Evolutionary conservation across 2,888 invertebrate genomes (phyloP).

Genomic region (Rapana venosa): DNA sequence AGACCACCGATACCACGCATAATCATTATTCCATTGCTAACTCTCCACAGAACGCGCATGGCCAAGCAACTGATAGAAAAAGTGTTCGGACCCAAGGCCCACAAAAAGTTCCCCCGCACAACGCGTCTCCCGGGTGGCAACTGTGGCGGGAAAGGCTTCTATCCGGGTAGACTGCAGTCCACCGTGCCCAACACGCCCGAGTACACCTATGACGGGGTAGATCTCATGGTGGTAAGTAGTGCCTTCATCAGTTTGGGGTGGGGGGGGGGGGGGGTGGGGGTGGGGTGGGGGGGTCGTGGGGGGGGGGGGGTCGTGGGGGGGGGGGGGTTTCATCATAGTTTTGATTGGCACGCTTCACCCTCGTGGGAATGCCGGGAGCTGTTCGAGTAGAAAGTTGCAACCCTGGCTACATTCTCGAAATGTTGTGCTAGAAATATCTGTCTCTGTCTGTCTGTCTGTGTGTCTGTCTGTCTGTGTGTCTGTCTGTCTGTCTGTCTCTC

Average conservation of each 20-base stretch:
- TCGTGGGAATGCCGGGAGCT: too few species aligned
- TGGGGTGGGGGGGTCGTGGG: too few species aligned
- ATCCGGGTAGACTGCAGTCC: conserved; percentile 52
- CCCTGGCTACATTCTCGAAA: too few species aligned
- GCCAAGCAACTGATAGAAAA: conserved; percentile 57
- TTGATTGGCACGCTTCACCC: background rate
- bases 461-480: background rate
- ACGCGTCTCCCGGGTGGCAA: conserved; percentile 50
- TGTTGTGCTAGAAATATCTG: background rate
- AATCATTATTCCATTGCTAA: too few species aligned
- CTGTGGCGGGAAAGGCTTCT: conserved; percentile 58
- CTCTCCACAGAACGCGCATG: conserved; percentile 24
- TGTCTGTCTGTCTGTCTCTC: background rate
- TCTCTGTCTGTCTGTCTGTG: background rate
- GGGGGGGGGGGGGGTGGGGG: too few species aligned
- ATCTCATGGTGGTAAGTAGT: conserved; percentile 48
- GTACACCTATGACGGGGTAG: conserved; percentile 57
- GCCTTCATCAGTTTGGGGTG: background rate
- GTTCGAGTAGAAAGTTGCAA: too few species aligned
- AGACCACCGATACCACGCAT: too few species aligned
- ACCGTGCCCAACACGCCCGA: conserved; percentile 43
- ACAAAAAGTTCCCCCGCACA: conserved; percentile 57
- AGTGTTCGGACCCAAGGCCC: conserved; percentile 66
- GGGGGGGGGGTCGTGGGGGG: too few species aligned
- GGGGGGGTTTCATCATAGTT: too few species aligned